Evolutionary conservation across 2,113 vertebrate species (phyloP).

Genomic region (Neodon shergylaensis): DNA sequence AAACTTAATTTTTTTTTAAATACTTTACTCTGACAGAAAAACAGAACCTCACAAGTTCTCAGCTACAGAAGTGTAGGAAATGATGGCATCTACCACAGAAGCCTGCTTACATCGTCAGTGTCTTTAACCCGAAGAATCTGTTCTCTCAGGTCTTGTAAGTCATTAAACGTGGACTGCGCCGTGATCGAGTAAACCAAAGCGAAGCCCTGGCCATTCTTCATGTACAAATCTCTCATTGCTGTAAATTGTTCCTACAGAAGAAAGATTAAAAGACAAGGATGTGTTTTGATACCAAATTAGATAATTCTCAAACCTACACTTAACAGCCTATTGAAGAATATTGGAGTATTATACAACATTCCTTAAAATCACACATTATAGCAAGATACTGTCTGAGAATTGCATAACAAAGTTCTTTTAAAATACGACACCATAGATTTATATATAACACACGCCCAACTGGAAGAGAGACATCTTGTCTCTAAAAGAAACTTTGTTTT

Average conservation of each 20-base stretch:
- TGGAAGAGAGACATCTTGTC: neutral
- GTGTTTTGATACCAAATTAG: constrained; percentile 34
- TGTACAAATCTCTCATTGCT: constrained; percentile 92
- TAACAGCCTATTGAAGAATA: constrained; percentile 44
- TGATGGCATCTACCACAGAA: neutral
- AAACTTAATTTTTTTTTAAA: constrained; percentile 7
- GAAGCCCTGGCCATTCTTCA: constrained; percentile 93
- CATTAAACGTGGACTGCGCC: constrained; percentile 92
- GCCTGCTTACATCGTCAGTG: constrained; percentile 90
- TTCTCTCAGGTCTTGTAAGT: constrained; percentile 91
- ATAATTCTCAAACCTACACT: constrained; percentile 54
- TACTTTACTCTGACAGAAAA: neutral
- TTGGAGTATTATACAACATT: neutral
- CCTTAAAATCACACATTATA: neutral
- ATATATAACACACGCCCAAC: neutral
- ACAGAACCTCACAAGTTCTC: neutral
- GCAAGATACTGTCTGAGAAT: constrained; percentile 29
- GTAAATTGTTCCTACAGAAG: constrained; percentile 90
- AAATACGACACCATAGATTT: neutral
- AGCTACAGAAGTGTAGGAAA: constrained; percentile 7
- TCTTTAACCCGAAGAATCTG: constrained; percentile 93
- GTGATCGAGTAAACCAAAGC: constrained; percentile 93
- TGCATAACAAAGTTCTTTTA: constrained; percentile 52
- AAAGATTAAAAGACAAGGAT: constrained; percentile 48
- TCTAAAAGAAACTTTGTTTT: neutral